These are phyloP conservation scores for Spialia ferax DNA, from an alignment of 2,888 invertebrate species.

Conservation along the genomic window DNA sequence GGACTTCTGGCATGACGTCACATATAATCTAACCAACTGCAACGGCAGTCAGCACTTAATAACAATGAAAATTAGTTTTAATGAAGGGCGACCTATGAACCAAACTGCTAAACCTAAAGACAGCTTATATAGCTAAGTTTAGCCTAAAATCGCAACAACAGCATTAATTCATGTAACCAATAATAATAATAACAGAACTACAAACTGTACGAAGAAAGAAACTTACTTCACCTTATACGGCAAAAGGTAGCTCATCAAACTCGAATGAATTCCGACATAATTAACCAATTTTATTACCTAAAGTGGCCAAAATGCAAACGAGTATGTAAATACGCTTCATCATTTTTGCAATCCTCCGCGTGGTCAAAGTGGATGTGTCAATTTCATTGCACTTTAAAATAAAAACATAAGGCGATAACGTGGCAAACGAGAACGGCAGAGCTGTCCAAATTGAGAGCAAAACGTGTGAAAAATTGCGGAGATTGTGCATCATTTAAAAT, in stretches of 20 bases:
- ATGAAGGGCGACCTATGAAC: too few species aligned
- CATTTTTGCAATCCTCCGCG: conserved; percentile 30
- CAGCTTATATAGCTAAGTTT: too few species aligned
- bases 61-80: too few species aligned
- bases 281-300: conserved; percentile 18
- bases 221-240: too few species aligned
- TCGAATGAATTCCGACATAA: not conserved
- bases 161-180: too few species aligned
- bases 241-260: not conserved
- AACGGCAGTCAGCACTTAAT: too few species aligned
- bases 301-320: conserved; percentile 32
- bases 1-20: too few species aligned
- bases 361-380: conserved; percentile 39
- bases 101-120: too few species aligned
- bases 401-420: conserved; percentile 39
- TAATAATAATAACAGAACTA: too few species aligned
- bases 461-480: conserved; percentile 41
- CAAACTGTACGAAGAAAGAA: too few species aligned
- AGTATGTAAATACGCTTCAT: conserved; percentile 31
- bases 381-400: conserved; percentile 40
- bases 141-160: too few species aligned
- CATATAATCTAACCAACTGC: too few species aligned
- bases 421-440: conserved; percentile 36
- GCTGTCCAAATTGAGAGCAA: conserved; percentile 40
- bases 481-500: conserved; percentile 51